Base-by-base conservation (phyloP, 2,113 vertebrate genomes). In the Acanthisitta chloris region DNA sequence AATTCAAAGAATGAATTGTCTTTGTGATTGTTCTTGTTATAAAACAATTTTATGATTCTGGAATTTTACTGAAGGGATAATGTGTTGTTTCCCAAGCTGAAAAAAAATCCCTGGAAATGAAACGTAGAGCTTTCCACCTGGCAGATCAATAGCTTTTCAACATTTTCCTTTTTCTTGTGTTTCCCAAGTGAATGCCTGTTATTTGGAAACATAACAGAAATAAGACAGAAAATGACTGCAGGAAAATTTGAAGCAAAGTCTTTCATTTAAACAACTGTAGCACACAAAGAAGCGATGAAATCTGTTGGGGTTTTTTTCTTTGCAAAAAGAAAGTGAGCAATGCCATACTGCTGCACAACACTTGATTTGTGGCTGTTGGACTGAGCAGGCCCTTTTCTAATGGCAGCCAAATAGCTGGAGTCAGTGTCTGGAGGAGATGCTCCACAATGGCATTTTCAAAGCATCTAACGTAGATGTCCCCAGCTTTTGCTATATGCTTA, bases 151-250 rank as follows among this genome's bases (percentile, higher is more conserved):
- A 85, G 54, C 36, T 88, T 86, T 91, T 95, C 64, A 81, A 58
- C 43, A 43, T 87, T 51, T 59, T 54, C 57, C 33, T 72, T 76
- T 71, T 71, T 51, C 77, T 84, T 81, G 43, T 1, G 2, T 91
- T 95, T 85, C 91, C 74, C 57, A 72, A 76, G 74, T 83, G 83
- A 81, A 83, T 80, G 34, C 20, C 54, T 88, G 49, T 90, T 93
- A 65, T 88, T 88, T 94, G 82, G 46, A 90, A 95, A 57, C 58
- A 51, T 51, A 91, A 59, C 61, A 95, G 73, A 93, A 95, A 69
- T 61, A 80, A 92, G 74, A 88, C n/a, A 86, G 82, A 86, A 93
- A 94, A 92, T 66, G 29, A 76, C 80, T 70, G 42, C 57, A 86
- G 80, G 76, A 93, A 88, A 80, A 88, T 23, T 46, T 43, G 1